Conservation (phyloP, 2,797 vertebrate genomes). For the Danio kyathit region DNA sequence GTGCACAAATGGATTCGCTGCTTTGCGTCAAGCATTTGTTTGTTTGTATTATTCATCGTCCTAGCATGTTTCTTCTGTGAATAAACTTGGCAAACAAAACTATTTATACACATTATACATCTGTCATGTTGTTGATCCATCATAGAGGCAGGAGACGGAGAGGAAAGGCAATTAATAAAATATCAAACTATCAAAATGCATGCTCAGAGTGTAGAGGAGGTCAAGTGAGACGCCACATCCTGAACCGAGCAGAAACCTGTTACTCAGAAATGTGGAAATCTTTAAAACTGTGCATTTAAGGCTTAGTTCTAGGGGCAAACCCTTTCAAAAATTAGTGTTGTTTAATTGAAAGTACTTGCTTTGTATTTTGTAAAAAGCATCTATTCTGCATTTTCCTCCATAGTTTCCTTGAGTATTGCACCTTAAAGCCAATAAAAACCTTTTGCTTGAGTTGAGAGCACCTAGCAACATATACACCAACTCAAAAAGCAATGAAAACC, state of each 20-base stretch:
- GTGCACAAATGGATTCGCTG: not conserved
- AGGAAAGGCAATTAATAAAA: conserved; percentile 35
- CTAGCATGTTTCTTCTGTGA: not conserved
- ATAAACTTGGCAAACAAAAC: not conserved
- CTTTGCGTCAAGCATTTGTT: conserved; percentile 6
- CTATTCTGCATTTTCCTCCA: not conserved
- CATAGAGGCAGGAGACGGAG: not conserved
- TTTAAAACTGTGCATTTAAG: not conserved
- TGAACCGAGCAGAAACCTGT: not conserved
- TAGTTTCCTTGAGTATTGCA: not conserved
- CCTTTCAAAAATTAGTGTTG: not conserved
- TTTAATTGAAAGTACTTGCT: not conserved
- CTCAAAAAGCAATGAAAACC: no score
- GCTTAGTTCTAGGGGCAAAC: not conserved
- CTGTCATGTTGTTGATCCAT: not conserved
- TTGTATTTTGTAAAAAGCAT: not conserved
- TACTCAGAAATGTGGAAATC: not conserved
- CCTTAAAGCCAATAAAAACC: not conserved
- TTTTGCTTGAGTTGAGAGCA: not conserved
- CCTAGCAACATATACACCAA: not conserved
- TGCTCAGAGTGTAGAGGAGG: not conserved
- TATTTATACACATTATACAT: conserved; percentile 26
- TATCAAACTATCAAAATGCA: conserved; percentile 27
- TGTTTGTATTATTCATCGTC: conserved; percentile 35
- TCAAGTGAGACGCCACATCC: not conserved